phyloP scores from a whole-genome alignment of 2,797 vertebrate species.

The Rhinichthys osculus region DNA sequence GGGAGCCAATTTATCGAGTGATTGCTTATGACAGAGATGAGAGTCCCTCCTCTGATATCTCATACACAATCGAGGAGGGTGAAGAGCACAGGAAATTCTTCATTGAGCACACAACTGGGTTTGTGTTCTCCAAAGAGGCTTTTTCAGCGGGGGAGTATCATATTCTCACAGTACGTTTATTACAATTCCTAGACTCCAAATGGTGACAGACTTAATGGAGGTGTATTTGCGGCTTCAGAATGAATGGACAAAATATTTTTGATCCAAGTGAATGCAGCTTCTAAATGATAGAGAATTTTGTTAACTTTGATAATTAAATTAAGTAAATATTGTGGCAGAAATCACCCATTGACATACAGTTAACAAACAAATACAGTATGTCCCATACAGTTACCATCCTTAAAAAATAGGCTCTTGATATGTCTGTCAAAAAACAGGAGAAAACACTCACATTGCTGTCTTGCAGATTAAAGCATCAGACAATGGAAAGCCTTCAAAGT shows the following conservation, averaged over 20 bases:
- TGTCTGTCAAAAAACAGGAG: not conserved
- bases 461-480: slow-evolving; percentile 87
- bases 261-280: not conserved
- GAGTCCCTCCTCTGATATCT: slow-evolving; percentile 84
- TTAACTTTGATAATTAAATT: not conserved
- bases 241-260: not conserved
- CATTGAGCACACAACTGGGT: slow-evolving; percentile 85
- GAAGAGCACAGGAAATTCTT: slow-evolving; percentile 85
- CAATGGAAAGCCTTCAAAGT: slow-evolving; percentile 86
- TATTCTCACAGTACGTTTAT: slow-evolving; percentile 83
- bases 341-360: not conserved
- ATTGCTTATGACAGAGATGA: slow-evolving; percentile 84
- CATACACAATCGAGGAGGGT: slow-evolving; percentile 86
- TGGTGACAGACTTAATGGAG: not conserved
- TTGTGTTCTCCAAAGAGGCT: slow-evolving; percentile 84
- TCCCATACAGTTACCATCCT: not conserved
- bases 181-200: slow-evolving; percentile 33
- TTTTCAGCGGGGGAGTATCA: slow-evolving; percentile 84
- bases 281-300: not conserved
- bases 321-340: not conserved
- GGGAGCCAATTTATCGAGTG: slow-evolving; percentile 83
- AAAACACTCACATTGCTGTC: slow-evolving; percentile 24
- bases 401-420: not conserved
- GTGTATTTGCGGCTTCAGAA: not conserved
- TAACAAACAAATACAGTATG: not conserved